Base-by-base conservation (phyloP, 2,797 vertebrate species). In the Amblyopsis hoosieri region DNA sequence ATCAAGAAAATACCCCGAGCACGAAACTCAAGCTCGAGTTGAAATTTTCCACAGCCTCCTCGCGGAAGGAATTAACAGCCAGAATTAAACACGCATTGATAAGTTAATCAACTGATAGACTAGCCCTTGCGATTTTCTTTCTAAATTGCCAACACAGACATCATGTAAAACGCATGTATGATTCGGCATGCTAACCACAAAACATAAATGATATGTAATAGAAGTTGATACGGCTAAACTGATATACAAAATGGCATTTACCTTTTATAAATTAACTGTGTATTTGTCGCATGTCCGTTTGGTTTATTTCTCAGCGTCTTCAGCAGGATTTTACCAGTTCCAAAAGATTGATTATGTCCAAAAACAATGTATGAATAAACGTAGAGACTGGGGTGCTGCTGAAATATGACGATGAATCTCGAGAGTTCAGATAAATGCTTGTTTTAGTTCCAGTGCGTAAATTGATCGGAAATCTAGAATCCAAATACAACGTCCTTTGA, bases 191-290 rank as follows among this genome's bases (percentile, higher is more conserved):
- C 33, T 6, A 9, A 37, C 33, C 33, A 37, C 33, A 37, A 37
- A 37, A 6, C 33, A 37, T 9, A 37, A 37, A 29, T 29, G 23
- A 29, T 29, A 29, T 29, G 3, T 3, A 66, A n/a, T 3, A 31
- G 1, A 10, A 62, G 14, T 31, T 3, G 13, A 37, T 6, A 4
- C 6, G 2, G 7, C 1, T 6, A 6, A 37, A 7, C 3, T 42
- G 10, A 48, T 47, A 2, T 1, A 13, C 12, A 12, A 60, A 66
- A 45, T 1, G 1, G 4, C 11, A 60, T 81, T 90, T 93, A 89
- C 92, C 92, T 92, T 70, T 52, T 72, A 66, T 67, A 82, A 87
- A 86, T 91, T 88, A 79, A 0, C 57, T 59, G 76, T 83, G 66
- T 75, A 49, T 78, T 62, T 75, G 79, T 67, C 58, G 72, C 80